These are phyloP conservation scores for Glyptemys insculpta DNA, from an alignment of 2,797 vertebrate species.

Conservation along the genomic window DNA sequence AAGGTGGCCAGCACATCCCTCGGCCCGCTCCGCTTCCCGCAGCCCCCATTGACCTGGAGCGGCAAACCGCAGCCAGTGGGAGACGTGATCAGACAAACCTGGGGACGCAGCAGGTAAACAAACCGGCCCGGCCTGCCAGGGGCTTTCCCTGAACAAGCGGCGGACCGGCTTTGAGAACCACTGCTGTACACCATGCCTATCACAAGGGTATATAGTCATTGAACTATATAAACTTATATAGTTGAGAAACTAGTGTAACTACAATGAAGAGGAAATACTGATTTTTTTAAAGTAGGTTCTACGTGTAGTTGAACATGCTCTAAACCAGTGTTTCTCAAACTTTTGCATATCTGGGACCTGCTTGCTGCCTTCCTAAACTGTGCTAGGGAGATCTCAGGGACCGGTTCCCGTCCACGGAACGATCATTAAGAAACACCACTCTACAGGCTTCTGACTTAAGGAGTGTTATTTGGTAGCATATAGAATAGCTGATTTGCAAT, in stretches of 20 bases:
- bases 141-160: too few species aligned
- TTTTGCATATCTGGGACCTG: not conserved
- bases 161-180: too few species aligned
- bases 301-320: not conserved
- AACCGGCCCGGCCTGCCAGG: too few species aligned
- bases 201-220: not conserved
- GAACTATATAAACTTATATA: too few species aligned
- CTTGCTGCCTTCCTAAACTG: not conserved
- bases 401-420: not conserved
- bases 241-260: not conserved
- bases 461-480: not conserved
- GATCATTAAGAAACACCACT: not conserved
- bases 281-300: not conserved
- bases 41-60: too few species aligned
- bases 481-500: not conserved
- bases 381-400: not conserved
- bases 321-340: not conserved
- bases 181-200: not conserved
- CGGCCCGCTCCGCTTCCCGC: too few species aligned
- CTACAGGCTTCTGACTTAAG: not conserved
- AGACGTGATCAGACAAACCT: too few species aligned
- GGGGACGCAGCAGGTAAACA: too few species aligned
- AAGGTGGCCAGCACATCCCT: too few species aligned
- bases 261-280: not conserved
- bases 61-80: too few species aligned